Base-by-base conservation (phyloP, 2,113 vertebrate species). In the Nanorana parkeri region DNA sequence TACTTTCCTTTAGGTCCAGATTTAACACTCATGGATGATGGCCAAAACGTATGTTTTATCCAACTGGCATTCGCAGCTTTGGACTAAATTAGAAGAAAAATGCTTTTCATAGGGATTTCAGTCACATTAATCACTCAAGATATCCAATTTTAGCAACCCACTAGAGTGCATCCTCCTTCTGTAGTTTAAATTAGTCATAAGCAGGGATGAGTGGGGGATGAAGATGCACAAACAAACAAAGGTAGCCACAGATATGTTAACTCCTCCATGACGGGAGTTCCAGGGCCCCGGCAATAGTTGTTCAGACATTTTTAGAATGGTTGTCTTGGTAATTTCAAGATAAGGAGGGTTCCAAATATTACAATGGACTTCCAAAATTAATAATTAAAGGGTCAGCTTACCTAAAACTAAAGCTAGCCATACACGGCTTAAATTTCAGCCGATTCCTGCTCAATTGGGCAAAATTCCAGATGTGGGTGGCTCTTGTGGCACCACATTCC, bases 51-150 rank as follows among this genome's bases (percentile, higher is more conserved):
- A 32, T 63, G 58, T 76, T 63, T 47, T 63, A 47, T 63, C 73
- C 73, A 76, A 76, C 56, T 76, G 73, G 58, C 64, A 36, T 76
- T 76, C 58, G 51, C 73, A 64, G 56, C n/a, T 63, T 76, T 76
- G 58, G 29, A 76, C 56, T 76, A 24, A 76, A 76, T 76, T 63
- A 63, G 56, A 76, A 76, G 21, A 51, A 36, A 23, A 61, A 63
- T 20, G 58, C 56, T 51, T 26, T 23, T 17, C 73, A 19, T 21
- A 63, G 29, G 73, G 17, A 51, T 47, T 41, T 76, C 26, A 64
- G 58, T 51, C 73, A 47, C 73, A 51, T 76, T 76, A 41, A 76
- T 76, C 55, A 76, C 56, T 51, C 58, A 26, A 58, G 32, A 61
- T 19, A 16, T 41, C 56, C 63, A 63, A 63, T 63, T 76, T 24